Conservation (phyloP, 2,888 invertebrate species). For the Xestia rhomboidea region DNA sequence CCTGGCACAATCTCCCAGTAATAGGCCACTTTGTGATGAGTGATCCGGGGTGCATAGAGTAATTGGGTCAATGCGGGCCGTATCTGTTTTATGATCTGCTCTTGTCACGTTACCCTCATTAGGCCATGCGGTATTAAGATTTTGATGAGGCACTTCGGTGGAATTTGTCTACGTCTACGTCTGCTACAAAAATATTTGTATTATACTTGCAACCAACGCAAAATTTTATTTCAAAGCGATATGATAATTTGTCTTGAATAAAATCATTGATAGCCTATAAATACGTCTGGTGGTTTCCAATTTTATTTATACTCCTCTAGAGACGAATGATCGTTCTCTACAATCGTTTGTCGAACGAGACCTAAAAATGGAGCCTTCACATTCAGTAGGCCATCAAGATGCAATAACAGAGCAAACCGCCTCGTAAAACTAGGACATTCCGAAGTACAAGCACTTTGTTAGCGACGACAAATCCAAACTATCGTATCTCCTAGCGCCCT, state of each 20-base stretch:
- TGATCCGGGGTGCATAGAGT: slow-evolving; percentile 52
- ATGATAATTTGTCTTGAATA: slow-evolving; percentile 27
- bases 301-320: slow-evolving; percentile 11
- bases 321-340: slow-evolving; percentile 3
- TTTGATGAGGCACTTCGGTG: slow-evolving; percentile 4
- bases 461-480: slow-evolving; percentile 54
- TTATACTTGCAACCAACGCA: not conserved
- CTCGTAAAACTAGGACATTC: slow-evolving; percentile 59
- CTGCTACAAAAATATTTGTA: slow-evolving; percentile 11
- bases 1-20: slow-evolving; percentile 21
- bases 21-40: slow-evolving; percentile 54
- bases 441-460: slow-evolving; percentile 59
- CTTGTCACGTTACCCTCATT: slow-evolving; percentile 24
- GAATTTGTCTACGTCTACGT: not conserved
- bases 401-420: slow-evolving; percentile 59
- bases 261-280: slow-evolving; percentile 19
- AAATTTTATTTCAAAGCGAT: slow-evolving; percentile 26
- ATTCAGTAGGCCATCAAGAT: slow-evolving; percentile 48
- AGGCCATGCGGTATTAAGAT: not conserved
- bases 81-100: slow-evolving; percentile 40
- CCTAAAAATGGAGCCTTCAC: slow-evolving; percentile 25
- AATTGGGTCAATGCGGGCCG: slow-evolving; percentile 53
- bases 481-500: slow-evolving; percentile 66
- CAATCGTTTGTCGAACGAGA: slow-evolving; percentile 21
- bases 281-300: slow-evolving; percentile 2